Evolutionary conservation across 2,797 vertebrate genomes (phyloP).

Genomic region (Manis crassicaudata): DNA sequence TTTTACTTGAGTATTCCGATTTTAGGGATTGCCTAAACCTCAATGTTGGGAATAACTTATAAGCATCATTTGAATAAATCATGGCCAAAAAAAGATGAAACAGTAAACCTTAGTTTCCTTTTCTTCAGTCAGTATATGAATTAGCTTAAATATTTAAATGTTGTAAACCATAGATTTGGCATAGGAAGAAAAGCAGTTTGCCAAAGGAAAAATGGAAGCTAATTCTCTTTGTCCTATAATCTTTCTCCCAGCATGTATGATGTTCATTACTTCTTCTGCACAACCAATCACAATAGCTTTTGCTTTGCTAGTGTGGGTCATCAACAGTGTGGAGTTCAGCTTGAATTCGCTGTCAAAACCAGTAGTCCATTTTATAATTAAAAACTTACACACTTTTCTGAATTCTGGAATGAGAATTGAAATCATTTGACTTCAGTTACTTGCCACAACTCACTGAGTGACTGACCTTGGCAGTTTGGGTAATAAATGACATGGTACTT

Average conservation of each 20-base stretch:
- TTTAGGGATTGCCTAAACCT: neutral
- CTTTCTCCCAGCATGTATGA: neutral
- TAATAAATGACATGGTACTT: neutral
- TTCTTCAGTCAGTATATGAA: neutral
- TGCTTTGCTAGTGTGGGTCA: neutral
- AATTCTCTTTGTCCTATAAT: neutral
- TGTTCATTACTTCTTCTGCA: neutral
- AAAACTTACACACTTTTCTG: neutral
- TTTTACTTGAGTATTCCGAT: neutral
- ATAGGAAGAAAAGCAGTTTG: neutral
- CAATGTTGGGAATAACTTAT: neutral
- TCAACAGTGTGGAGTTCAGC: neutral
- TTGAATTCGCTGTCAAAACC: neutral
- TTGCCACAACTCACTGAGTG: neutral
- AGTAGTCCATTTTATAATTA: neutral
- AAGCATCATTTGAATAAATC: neutral
- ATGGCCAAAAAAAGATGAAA: neutral
- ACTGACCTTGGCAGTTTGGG: neutral
- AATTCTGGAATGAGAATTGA: conserved; percentile 11
- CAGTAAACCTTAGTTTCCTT: neutral
- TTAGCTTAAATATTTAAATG: conserved; percentile 27
- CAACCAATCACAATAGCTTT: neutral
- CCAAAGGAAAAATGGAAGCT: conserved; percentile 3
- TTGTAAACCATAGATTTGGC: neutral
- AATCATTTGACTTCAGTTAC: neutral